Evolutionary conservation across 2,797 vertebrate genomes (phyloP).

Genomic region (Saxicola maurus): DNA sequence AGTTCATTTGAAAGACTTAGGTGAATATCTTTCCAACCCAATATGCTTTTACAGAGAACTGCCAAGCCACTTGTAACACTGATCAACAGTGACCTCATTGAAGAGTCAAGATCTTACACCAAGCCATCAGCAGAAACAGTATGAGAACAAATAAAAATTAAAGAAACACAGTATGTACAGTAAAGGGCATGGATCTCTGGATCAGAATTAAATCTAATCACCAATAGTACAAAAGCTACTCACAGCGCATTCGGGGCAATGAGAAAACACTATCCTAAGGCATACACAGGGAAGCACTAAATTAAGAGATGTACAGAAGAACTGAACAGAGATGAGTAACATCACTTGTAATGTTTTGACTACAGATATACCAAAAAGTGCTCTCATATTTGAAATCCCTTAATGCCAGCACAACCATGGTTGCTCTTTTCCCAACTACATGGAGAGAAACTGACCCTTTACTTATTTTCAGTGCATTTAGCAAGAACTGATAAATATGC

Average conservation of each 20-base stretch:
- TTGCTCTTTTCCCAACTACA: slow-evolving; percentile 42
- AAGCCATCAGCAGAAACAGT: slow-evolving; percentile 81
- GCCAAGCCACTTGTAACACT: slow-evolving; percentile 82
- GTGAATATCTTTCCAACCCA: slow-evolving; percentile 75
- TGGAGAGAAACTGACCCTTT: slow-evolving; percentile 62
- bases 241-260: slow-evolving; percentile 69
- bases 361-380: slow-evolving; percentile 60
- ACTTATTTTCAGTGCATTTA: slow-evolving; percentile 67
- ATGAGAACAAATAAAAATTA: slow-evolving; percentile 74
- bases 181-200: slow-evolving; percentile 68
- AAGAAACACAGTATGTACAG: slow-evolving; percentile 75
- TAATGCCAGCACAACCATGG: slow-evolving; percentile 37
- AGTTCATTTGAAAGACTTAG: slow-evolving; percentile 80
- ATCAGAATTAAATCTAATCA: slow-evolving; percentile 73
- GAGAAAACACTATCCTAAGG: slow-evolving; percentile 79
- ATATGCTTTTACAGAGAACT: slow-evolving; percentile 78
- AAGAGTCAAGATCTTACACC: slow-evolving; percentile 76
- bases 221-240: slow-evolving; percentile 81
- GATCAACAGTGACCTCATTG: slow-evolving; percentile 82
- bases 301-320: slow-evolving; percentile 69
- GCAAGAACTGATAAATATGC: slow-evolving; percentile 63
- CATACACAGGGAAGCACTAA: slow-evolving; percentile 66
- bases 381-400: slow-evolving; percentile 23
- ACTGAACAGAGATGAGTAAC: slow-evolving; percentile 60
- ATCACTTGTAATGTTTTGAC: slow-evolving; percentile 52